phyloP scores from a whole-genome alignment of 53 echinoderm and acorn worm genomes.

The Zoroaster sp. region DNA sequence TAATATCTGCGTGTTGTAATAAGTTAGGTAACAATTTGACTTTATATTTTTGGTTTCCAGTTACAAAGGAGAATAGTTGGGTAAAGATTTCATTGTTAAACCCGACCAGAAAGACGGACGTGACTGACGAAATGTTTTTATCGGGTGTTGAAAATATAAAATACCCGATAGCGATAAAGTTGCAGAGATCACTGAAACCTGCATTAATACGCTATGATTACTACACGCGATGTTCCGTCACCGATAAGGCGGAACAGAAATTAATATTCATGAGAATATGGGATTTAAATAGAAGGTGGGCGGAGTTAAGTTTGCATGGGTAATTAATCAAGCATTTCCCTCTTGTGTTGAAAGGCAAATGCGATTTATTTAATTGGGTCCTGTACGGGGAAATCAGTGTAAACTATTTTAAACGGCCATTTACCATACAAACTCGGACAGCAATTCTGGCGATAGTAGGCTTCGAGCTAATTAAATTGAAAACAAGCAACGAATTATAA shows the following conservation, averaged over 20 bases:
- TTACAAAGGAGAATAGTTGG: background rate
- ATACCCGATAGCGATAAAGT: background rate
- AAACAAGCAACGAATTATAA: no score
- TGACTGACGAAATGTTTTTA: background rate
- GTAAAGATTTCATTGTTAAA: background rate
- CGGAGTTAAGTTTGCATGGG: background rate
- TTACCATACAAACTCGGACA: no score
- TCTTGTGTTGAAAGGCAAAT: no score
- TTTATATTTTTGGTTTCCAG: background rate
- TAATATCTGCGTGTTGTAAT: constrained; percentile 2
- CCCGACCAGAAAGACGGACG: background rate
- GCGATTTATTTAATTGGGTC: no score
- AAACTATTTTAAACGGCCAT: no score
- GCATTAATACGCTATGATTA: background rate
- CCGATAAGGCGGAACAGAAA: background rate
- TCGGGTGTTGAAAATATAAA: background rate
- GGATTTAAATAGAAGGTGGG: background rate
- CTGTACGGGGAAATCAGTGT: no score
- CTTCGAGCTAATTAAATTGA: no score
- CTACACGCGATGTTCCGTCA: background rate
- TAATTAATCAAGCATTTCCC: no score
- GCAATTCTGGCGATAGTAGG: no score
- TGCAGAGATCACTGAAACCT: no score
- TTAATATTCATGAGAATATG: background rate
- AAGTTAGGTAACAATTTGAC: background rate